A percentile compares a stretch with the other conserved stretches of the same genome.
Evolutionary conservation across 2,113 vertebrate genomes (phyloP).

Genomic region (Phodopus roborovskii): DNA sequence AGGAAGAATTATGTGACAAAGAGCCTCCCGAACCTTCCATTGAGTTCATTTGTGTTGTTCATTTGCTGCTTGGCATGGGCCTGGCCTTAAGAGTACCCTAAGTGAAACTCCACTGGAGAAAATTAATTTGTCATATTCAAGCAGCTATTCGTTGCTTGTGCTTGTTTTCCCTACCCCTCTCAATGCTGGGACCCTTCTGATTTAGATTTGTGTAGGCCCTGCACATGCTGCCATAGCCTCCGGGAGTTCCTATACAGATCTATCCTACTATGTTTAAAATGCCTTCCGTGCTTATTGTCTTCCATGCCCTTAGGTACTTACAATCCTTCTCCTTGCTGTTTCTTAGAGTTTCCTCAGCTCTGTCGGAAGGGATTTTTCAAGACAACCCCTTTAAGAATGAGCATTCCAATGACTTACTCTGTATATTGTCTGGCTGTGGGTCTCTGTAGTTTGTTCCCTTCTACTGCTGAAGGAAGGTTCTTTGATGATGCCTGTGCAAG

Average conservation of each 20-base stretch:
- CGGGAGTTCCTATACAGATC: neutral
- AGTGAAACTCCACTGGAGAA: neutral
- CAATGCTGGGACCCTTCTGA: accelerated
- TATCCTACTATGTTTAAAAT: neutral
- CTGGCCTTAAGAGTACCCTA: neutral
- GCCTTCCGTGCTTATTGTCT: neutral
- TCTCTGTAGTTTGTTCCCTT: neutral
- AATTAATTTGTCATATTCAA: neutral
- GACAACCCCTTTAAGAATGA: neutral
- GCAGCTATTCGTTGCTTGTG: neutral
- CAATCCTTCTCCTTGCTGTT: neutral
- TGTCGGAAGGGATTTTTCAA: neutral
- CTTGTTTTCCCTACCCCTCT: neutral
- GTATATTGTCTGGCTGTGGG: too few relatives aligned
- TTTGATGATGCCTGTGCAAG: neutral
- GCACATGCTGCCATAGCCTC: neutral
- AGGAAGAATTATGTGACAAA: neutral
- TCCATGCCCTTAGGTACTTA: neutral
- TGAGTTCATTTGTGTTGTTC: neutral
- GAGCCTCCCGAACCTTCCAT: neutral
- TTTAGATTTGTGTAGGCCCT: neutral
- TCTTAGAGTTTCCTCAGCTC: neutral
- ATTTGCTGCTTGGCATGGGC: neutral
- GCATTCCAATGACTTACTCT: neutral
- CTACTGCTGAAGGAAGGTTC: too few relatives aligned